Evolutionary conservation across 2,113 vertebrate species (phyloP).

Genomic region (Hoplias malabaricus): DNA sequence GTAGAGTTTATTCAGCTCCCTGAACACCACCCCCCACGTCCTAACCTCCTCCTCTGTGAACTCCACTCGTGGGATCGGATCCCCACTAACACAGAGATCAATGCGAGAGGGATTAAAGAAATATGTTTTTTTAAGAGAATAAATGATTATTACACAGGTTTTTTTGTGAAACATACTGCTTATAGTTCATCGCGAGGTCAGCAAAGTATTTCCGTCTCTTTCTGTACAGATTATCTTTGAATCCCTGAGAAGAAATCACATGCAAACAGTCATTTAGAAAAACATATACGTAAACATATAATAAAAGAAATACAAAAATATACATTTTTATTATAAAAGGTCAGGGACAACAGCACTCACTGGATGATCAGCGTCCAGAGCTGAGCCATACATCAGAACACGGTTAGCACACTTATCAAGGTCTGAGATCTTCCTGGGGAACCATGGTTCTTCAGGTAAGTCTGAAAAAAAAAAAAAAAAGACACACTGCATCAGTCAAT

Average conservation of each 20-base stretch:
- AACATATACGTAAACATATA: not conserved
- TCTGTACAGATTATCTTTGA: slow-evolving; percentile 96
- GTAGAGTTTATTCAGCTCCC: slow-evolving; percentile 93
- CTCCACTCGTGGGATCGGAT: slow-evolving; percentile 86
- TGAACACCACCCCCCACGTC: slow-evolving; percentile 93
- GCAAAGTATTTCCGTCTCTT: slow-evolving; percentile 95
- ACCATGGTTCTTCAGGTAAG: slow-evolving; percentile 87
- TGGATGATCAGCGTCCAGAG: slow-evolving; percentile 92
- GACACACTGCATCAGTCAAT: not conserved
- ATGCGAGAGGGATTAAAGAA: not conserved
- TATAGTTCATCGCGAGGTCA: slow-evolving; percentile 91
- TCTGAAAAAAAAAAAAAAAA: slow-evolving; percentile 64
- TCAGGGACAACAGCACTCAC: slow-evolving; percentile 64
- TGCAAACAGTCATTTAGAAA: no score
- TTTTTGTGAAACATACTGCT: slow-evolving; percentile 78
- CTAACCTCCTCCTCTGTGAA: slow-evolving; percentile 95
- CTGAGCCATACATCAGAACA: slow-evolving; percentile 94
- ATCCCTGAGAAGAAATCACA: slow-evolving; percentile 76
- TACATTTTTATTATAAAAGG: no score
- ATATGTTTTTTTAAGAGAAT: no score
- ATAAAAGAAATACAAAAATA: not conserved
- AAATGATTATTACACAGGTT: not conserved
- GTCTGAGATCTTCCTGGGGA: slow-evolving; percentile 95
- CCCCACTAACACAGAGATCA: slow-evolving; percentile 72
- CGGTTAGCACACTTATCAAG: slow-evolving; percentile 92